Evolutionary conservation across 2,888 invertebrate genomes (phyloP), one percentile per base, ranked within the genome.

Genomic region (Branchinecta sandiegonensis): DNA sequence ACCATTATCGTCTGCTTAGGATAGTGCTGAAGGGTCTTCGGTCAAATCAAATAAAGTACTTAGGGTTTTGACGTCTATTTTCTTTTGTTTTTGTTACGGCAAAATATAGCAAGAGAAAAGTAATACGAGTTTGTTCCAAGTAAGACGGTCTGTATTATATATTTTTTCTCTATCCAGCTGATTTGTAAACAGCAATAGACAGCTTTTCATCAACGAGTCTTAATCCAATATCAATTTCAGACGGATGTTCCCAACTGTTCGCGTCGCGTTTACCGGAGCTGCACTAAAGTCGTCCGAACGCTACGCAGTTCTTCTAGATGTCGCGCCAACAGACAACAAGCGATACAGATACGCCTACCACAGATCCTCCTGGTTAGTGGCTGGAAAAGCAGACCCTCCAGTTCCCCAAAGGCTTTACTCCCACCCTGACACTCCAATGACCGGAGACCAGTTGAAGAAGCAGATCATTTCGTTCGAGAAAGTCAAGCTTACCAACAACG

Each of bases 381-480:
- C 89, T 1, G 89, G 89, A 47, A 89, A 89, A 77, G 88, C 88
- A 3, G 87, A 89, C 75, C 87, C 84, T 17, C 87, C 88, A 72
- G 83, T 85, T 1, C 86, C 86, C 13, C 82, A 83, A 71, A 79
- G 88, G 69, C 82, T 88, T 72, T 88, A 89, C 79, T 82, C 86
- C 68, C 89, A 89, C 77, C 89, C 89, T 2, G 89, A 89, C 77
- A 86, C 86, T 1, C 88, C 89, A n/a, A 88, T 86, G 78, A 85
- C 85, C 66, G 87, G 87, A 1, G 87, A 88, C 73, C 88, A 88
- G 75, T 83, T 89, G 68, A 81, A 84, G 74, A 87, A 88, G 75
- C 88, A 88, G 77, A 86, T 87, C 71, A 85, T 90, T 70, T 87
- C 87, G 63, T 89, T 89, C 79, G 89, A 89, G 78, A 90, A 89